Evolutionary conservation across 1,140 invertebrate genomes (phyloP), one percentile per base, ranked within the genome.

Genomic region (Stenopsyche tienmushanensis): DNA sequence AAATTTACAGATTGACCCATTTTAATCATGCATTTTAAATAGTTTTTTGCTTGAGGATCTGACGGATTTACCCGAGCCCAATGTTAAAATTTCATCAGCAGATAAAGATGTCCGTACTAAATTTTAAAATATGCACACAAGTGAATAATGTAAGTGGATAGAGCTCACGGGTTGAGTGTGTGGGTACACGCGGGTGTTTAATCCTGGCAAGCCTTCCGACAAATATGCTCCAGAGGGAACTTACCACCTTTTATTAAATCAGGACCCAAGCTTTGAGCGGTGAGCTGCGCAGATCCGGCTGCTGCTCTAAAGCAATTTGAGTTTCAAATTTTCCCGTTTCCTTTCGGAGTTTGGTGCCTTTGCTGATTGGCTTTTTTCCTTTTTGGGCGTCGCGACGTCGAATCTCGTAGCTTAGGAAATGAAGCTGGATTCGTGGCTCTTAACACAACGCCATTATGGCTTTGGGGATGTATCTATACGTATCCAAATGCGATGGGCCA

Each of bases 351-450:
- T 42, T 15, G 50, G 52, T 25, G 24, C 24, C 41, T 26, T 42
- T 34, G 45, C 65, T 67, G 66, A 67, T 67, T 67, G 66, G 66
- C 67, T 65, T 69, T 69, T 69, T 69, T 69, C 50, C 15, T 57
- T 42, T 50, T 20, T 17, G 44, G 65, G 65, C 60, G 60, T 62
- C 60, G 65, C 45, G 53, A 58, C 34, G 50, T 34, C 64, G 57
- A n/a, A n/a, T n/a, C 13, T 34, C 29, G 29, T 13, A 34, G 29
- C 29, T 34, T 34, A 34, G 29, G 29, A 34, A 34, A 34, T 34
- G 29, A 34, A 34, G 29, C 29, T 13, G 29, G 29, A 34, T 34
- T 13, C 29, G 29, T 34, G 5, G 29, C 29, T 34, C 13, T 34
- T 34, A 34, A 34, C 5, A 34, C n/a, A n/a, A n/a, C n/a, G n/a